phyloP scores from a whole-genome alignment of 2,797 vertebrate genomes.

The Buphagus erythrorhynchus region DNA sequence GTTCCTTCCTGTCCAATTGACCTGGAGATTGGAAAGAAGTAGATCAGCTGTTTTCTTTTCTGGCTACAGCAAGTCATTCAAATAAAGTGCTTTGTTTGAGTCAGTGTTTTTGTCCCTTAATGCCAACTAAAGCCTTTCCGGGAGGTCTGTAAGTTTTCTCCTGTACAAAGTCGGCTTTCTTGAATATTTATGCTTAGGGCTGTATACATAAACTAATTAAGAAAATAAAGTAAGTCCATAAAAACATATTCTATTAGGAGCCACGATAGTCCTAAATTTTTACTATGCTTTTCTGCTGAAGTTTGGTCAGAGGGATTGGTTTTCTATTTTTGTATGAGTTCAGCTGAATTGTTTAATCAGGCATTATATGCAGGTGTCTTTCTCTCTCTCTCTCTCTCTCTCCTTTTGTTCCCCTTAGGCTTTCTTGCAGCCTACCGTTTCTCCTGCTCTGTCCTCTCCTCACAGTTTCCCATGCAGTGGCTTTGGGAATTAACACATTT shows the following conservation, averaged over 20 bases:
- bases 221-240: background rate
- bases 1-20: conserved; percentile 35
- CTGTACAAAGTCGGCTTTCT: background rate
- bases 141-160: background rate
- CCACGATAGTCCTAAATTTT: background rate
- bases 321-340: background rate
- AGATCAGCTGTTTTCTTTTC: background rate
- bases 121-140: background rate
- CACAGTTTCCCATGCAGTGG: background rate
- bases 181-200: background rate
- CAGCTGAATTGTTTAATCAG: background rate
- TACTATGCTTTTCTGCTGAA: background rate
- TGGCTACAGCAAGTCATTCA: background rate
- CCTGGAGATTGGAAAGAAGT: background rate
- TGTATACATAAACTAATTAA: background rate
- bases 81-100: background rate
- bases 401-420: background rate
- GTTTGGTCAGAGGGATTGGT: background rate
- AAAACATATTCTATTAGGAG: background rate
- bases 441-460: background rate
- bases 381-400: background rate
- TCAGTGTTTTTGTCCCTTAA: background rate
- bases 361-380: background rate
- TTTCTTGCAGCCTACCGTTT: background rate
- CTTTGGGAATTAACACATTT: background rate